Evolutionary conservation across 2,888 invertebrate species (phyloP), one percentile per base, ranked within the genome.

Genomic region (Subacronicta megacephala): DNA sequence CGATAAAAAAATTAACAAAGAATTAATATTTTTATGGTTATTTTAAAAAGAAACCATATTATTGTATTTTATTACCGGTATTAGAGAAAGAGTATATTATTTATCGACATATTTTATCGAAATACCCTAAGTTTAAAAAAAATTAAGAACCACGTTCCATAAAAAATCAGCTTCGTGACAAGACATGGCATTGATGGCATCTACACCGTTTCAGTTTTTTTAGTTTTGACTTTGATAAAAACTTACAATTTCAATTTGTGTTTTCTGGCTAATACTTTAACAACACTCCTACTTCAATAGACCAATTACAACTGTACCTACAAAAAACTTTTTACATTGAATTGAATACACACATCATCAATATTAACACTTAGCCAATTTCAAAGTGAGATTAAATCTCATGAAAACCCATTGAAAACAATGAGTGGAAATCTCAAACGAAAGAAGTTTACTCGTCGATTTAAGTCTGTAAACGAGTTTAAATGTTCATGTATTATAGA

Each of bases 321-420:
- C 20, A 64, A 53, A 31, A 53, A 70, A 38, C 40, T 16, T 18
- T 6, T 7, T 18, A 20, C 29, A 44, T 47, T 54, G 10, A 23
- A 44, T 47, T 54, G 10, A 23, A 50, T 51, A 46, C 42, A 4
- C 15, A 43, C 41, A 62, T 56, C 61, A 76, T 76, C 50, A 61
- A 73, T 70, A 73, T 75, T 47, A 62, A 57, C 37, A 55, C 43
- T 46, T 44, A 50, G 60, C 46, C 47, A 44, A 53, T 62, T 62
- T 59, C 50, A 59, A 64, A 62, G 54, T 58, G 31, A 63, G 45
- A 68, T 63, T 62, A 65, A 66, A 60, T 44, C 33, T 52, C 53
- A 60, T 51, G 54, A 60, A 71, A 72, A 54, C 17, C 67, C 26
- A 80, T 77, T 78, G 77, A 68, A 77, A 80, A 80, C 77, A 78